A percentile compares a stretch with the other conserved stretches of the same genome.
These are phyloP conservation scores for Drosophila falleni DNA, from an alignment of 2,888 invertebrate genomes.

Conservation along the genomic window DNA sequence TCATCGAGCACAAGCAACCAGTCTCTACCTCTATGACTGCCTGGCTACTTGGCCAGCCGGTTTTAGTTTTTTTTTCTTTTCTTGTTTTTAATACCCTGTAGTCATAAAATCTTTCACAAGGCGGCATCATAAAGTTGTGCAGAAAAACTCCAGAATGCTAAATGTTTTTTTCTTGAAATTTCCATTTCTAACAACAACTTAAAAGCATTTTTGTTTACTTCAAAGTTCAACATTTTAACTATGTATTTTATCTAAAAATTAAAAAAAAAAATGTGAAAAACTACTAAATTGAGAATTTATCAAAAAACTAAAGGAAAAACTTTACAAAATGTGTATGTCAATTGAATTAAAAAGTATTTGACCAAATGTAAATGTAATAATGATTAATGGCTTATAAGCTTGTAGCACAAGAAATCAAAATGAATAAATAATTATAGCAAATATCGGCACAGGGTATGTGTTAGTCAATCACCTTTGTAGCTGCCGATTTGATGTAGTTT, in stretches of 20 bases:
- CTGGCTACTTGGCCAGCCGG: slow-evolving; percentile 29
- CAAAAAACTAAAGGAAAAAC: too few relatives aligned
- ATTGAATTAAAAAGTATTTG: too few relatives aligned
- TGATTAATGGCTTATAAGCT: too few relatives aligned
- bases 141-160: background rate
- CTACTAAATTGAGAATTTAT: too few relatives aligned
- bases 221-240: too few relatives aligned
- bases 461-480: slow-evolving; percentile 2
- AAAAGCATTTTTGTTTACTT: background rate
- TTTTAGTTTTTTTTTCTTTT: slow-evolving; percentile 9
- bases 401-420: too few relatives aligned
- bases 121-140: background rate
- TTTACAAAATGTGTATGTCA: too few relatives aligned
- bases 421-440: too few relatives aligned
- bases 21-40: slow-evolving; percentile 44
- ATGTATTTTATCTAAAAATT: too few relatives aligned
- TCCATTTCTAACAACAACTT: background rate
- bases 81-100: slow-evolving; percentile 19
- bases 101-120: background rate
- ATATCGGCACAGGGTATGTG: slow-evolving; percentile 1
- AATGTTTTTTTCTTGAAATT: background rate
- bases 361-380: too few relatives aligned
- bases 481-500: slow-evolving; percentile 43
- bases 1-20: slow-evolving; percentile 51
- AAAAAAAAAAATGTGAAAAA: too few relatives aligned